A percentile compares a stretch with the other conserved stretches of the same genome.
Conservation (phyloP, 2,888 invertebrate genomes). For the Agelastica alni region DNA sequence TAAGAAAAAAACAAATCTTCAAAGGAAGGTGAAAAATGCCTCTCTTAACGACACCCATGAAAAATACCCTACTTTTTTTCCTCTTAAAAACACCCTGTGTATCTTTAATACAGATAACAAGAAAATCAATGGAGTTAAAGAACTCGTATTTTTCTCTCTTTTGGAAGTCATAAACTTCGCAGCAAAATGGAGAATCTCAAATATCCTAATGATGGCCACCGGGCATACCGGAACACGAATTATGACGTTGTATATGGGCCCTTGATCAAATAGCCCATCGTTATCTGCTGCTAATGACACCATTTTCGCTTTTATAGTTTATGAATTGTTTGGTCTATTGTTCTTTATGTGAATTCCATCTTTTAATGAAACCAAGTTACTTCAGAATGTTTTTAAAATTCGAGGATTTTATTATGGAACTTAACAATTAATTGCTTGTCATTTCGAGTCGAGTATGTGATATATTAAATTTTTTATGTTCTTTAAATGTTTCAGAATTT, state of each 20-base stretch:
- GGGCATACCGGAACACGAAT: conserved; percentile 54
- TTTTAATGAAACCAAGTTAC: conserved; percentile 4
- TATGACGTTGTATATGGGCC: conserved; percentile 55
- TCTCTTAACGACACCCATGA: no score
- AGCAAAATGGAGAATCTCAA: conserved; percentile 47
- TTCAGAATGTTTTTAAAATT: neutral
- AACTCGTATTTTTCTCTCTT: conserved; percentile 34
- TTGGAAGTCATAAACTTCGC: conserved; percentile 48
- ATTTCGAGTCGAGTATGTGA: no score
- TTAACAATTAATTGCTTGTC: no score
- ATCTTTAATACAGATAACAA: no score
- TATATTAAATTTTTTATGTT: no score
- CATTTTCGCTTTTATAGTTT: conserved; percentile 47
- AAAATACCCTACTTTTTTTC: no score
- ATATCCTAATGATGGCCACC: conserved; percentile 52
- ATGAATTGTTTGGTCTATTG: conserved; percentile 35
- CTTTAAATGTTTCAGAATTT: no score
- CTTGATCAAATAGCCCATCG: conserved; percentile 47
- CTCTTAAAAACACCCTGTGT: no score
- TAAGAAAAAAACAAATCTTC: no score
- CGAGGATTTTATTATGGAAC: no score
- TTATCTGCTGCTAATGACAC: conserved; percentile 51
- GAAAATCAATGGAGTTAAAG: no score
- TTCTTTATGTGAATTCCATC: conserved; percentile 19
- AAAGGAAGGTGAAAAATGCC: no score